Evolutionary conservation across 2,888 invertebrate genomes (phyloP).

Genomic region (Himalopsyche japonica): DNA sequence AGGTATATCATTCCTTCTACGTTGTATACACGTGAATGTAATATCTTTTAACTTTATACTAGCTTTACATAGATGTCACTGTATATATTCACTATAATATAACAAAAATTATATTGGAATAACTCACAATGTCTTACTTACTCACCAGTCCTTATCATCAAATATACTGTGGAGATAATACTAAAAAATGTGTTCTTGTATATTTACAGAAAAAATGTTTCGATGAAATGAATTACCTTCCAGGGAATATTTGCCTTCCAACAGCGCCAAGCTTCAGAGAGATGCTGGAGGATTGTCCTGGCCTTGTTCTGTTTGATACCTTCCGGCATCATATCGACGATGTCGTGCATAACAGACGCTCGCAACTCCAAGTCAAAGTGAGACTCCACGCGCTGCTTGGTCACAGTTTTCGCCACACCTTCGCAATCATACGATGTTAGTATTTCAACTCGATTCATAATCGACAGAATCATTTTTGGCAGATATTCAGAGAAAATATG

Average conservation of each 20-base stretch:
- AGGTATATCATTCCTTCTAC: too few relatives aligned
- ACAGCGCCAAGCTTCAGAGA: conserved; percentile 99
- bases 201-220: too few relatives aligned
- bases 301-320: conserved; percentile 99
- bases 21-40: too few relatives aligned
- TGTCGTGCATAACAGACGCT: conserved; percentile 96
- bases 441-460: background rate
- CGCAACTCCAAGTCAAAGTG: conserved; percentile 98
- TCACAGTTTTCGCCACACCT: conserved; percentile 98
- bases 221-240: conserved; percentile 69
- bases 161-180: too few relatives aligned
- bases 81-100: too few relatives aligned
- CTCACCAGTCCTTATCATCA: too few relatives aligned
- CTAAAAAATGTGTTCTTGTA: too few relatives aligned
- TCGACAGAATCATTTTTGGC: background rate
- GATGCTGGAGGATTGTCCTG: conserved; percentile 95
- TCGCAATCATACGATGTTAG: background rate
- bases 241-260: conserved; percentile 99
- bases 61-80: too few relatives aligned
- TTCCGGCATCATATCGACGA: conserved; percentile 99
- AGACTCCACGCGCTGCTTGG: conserved; percentile 98
- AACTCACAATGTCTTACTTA: too few relatives aligned
- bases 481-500: background rate
- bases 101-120: too few relatives aligned
- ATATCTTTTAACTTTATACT: too few relatives aligned